Evolutionary conservation across 1,140 invertebrate genomes (phyloP).

Genomic region (Cheumatopsyche charites): DNA sequence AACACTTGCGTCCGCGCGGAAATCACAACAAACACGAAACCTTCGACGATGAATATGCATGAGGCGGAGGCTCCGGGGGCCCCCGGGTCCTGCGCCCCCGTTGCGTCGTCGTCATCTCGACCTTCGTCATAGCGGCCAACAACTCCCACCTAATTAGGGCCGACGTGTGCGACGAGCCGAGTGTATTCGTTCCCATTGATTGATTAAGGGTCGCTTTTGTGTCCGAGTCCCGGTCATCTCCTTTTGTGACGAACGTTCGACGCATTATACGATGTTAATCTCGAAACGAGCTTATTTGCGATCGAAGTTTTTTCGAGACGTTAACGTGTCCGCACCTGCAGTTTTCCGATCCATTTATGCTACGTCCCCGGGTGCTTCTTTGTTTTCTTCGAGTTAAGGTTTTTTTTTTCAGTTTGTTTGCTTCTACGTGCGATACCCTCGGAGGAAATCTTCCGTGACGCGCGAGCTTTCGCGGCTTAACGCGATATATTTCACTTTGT

Average conservation of each 20-base stretch:
- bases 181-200: constrained; percentile 35
- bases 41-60: background rate
- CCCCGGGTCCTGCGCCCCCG: background rate
- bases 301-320: constrained; percentile 12
- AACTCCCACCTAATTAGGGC: constrained; percentile 30
- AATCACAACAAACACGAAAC: constrained; percentile 2
- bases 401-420: background rate
- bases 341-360: constrained; percentile 24
- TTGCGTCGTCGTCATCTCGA: background rate
- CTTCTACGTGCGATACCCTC: constrained; percentile 2
- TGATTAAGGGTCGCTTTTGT: constrained; percentile 35
- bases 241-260: constrained; percentile 13
- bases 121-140: constrained; percentile 11
- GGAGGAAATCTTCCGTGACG: constrained; percentile 7
- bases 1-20: too few species aligned
- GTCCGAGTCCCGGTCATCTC: background rate
- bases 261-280: constrained; percentile 34
- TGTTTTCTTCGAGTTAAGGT: background rate
- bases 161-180: constrained; percentile 11
- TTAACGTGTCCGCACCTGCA: constrained; percentile 34
- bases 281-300: constrained; percentile 11
- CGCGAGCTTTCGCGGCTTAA: background rate
- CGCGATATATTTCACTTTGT: constrained; percentile 18
- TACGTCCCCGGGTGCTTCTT: background rate
- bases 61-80: background rate